These are phyloP conservation scores for Apis cerana DNA, from an alignment of 1,140 invertebrate genomes.

Conservation along the genomic window DNA sequence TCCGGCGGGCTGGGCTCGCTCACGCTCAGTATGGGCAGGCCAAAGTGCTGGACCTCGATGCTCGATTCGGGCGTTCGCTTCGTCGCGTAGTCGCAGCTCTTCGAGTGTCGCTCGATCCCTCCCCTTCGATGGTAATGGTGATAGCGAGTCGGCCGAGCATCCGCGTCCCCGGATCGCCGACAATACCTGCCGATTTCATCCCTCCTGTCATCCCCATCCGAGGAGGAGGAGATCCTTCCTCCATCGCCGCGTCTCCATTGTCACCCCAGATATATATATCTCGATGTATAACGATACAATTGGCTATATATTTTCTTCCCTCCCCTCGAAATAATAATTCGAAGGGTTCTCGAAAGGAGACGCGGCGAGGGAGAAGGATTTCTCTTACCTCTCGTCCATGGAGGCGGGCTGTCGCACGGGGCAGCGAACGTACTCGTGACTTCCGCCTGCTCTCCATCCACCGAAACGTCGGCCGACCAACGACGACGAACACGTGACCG, in stretches of 20 bases:
- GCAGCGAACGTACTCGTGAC: constrained; percentile 77
- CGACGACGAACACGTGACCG: constrained; percentile 65
- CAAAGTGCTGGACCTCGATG: constrained; percentile 83
- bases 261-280: too few species aligned
- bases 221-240: too few species aligned
- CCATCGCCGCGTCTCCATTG: too few species aligned
- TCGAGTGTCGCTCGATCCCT: constrained; percentile 70
- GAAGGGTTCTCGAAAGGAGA: too few species aligned
- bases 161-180: constrained; percentile 72
- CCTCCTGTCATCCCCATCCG: too few species aligned
- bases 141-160: constrained; percentile 65
- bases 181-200: constrained; percentile 10
- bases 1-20: constrained; percentile 90
- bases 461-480: constrained; percentile 72
- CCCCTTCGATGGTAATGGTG: constrained; percentile 65
- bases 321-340: too few species aligned
- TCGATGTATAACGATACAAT: too few species aligned
- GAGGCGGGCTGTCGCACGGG: constrained; percentile 77
- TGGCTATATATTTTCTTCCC: too few species aligned
- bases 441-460: constrained; percentile 73
- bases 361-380: background rate
- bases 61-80: constrained; percentile 80
- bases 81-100: constrained; percentile 74
- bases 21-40: constrained; percentile 88
- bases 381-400: constrained; percentile 77